These are phyloP conservation scores for Zosterops hypoxanthus DNA, from an alignment of 2,113 vertebrate species.

Conservation along the genomic window DNA sequence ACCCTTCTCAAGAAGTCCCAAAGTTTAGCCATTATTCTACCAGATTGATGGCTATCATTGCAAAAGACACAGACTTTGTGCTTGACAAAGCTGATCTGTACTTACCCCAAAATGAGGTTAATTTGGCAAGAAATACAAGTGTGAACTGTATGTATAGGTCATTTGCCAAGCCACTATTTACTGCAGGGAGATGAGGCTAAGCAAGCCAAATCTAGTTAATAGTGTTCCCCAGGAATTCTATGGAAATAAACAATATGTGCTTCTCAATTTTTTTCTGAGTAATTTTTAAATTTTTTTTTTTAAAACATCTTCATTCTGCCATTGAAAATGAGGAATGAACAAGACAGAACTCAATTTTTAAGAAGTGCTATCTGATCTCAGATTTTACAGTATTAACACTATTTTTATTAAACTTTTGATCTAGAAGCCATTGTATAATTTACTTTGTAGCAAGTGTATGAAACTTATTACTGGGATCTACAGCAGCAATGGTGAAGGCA, in stretches of 20 bases:
- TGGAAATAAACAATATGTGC: not conserved
- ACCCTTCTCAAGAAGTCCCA: not conserved
- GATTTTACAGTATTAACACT: not conserved
- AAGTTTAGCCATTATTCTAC: not conserved
- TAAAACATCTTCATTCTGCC: not conserved
- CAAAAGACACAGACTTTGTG: not conserved
- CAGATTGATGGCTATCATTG: not conserved
- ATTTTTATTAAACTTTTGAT: not conserved
- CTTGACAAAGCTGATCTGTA: not conserved
- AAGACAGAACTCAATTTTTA: not conserved
- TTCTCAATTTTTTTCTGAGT: not conserved
- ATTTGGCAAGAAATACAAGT: not conserved
- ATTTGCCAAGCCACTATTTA: not conserved
- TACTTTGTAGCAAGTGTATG: not conserved
- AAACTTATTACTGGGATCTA: not conserved
- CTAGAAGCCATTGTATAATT: not conserved
- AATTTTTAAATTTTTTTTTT: not conserved
- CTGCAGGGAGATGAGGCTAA: not conserved
- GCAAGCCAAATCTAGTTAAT: not conserved
- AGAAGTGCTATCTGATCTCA: not conserved
- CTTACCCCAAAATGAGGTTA: not conserved
- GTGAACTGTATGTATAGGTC: not conserved
- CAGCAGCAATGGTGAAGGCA: not conserved
- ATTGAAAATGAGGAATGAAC: not conserved
- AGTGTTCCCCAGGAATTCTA: not conserved